These are phyloP conservation scores for Dolomedes plantarius DNA, from an alignment of 2,888 invertebrate species.

Conservation along the genomic window DNA sequence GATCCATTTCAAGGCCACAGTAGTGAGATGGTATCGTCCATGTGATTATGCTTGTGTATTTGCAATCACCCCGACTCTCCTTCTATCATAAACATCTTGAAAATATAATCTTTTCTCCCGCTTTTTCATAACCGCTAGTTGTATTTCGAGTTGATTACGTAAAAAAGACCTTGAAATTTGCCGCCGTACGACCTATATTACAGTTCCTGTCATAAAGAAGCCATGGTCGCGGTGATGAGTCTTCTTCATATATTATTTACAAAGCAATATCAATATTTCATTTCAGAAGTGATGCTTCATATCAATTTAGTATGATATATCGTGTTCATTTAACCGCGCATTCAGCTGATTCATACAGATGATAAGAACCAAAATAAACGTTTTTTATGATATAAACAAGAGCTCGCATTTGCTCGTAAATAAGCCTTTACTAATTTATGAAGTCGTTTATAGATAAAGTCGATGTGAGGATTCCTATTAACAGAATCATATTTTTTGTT, in stretches of 20 bases:
- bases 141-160: conserved; percentile 18
- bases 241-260: too few species aligned
- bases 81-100: too few species aligned
- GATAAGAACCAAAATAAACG: too few species aligned
- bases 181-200: not conserved
- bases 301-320: too few species aligned
- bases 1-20: conserved; percentile 55
- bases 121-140: not conserved
- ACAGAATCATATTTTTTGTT: not conserved
- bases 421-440: too few species aligned
- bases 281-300: too few species aligned
- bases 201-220: not conserved
- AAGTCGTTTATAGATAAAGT: not conserved
- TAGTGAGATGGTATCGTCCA: conserved; percentile 28
- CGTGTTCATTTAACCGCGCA: too few species aligned
- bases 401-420: not conserved
- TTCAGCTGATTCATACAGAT: too few species aligned
- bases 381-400: not conserved
- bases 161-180: not conserved
- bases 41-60: not conserved
- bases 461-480: not conserved
- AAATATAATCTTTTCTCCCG: not conserved
- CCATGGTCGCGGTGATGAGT: too few species aligned
- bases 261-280: too few species aligned
- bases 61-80: not conserved